phyloP scores from a whole-genome alignment of 2,797 vertebrate genomes.

The Enteromius radiatus region DNA sequence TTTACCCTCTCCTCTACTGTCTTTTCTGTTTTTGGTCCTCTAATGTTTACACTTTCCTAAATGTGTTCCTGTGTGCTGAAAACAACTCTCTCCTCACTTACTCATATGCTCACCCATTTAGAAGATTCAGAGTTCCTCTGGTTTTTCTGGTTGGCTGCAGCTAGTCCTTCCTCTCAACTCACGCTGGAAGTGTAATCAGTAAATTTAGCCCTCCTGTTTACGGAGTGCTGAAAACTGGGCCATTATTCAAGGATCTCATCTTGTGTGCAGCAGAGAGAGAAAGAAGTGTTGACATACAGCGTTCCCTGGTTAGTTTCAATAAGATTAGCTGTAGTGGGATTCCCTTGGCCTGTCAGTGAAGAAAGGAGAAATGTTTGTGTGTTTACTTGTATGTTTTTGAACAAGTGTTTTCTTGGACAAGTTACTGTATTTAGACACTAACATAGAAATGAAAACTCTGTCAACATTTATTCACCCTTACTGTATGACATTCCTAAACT shows the following conservation, averaged over 20 bases:
- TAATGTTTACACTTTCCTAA: slow-evolving; percentile 69
- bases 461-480: neutral
- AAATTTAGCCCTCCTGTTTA: slow-evolving; percentile 79
- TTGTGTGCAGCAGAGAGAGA: slow-evolving; percentile 53
- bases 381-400: neutral
- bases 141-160: slow-evolving; percentile 71
- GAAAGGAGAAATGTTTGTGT: neutral
- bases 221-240: slow-evolving; percentile 73
- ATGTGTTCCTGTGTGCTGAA: slow-evolving; percentile 59
- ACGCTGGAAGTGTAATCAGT: slow-evolving; percentile 79
- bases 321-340: slow-evolving; percentile 59
- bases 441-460: neutral
- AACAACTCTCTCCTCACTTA: slow-evolving; percentile 79
- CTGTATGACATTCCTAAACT: neutral
- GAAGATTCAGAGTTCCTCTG: slow-evolving; percentile 59
- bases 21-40: slow-evolving; percentile 58
- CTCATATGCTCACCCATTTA: slow-evolving; percentile 72
- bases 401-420: neutral
- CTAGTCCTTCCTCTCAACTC: slow-evolving; percentile 69
- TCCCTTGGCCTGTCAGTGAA: slow-evolving; percentile 48
- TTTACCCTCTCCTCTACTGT: slow-evolving; percentile 32
- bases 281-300: slow-evolving; percentile 56
- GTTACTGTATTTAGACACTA: neutral
- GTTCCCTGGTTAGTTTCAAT: slow-evolving; percentile 42
- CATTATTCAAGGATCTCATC: slow-evolving; percentile 67